Conservation (phyloP, 2,888 invertebrate species). For the Malthinus flaveolus region DNA sequence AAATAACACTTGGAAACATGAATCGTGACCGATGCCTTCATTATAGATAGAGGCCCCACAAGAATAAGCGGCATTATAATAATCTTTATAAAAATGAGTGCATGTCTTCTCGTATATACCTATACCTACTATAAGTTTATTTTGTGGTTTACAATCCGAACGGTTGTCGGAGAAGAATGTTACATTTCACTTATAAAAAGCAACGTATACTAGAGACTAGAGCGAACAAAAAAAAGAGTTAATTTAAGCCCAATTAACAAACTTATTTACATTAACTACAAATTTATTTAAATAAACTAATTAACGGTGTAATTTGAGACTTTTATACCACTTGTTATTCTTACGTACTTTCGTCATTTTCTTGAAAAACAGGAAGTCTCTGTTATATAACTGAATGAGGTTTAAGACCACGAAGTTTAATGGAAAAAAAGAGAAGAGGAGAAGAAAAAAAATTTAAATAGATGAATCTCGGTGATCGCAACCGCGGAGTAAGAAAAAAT, state of each 20-base stretch:
- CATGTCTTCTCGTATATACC: constrained; percentile 16
- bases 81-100: constrained; percentile 28
- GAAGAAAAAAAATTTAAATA: constrained; percentile 1
- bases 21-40: constrained; percentile 39
- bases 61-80: constrained; percentile 31
- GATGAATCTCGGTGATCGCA: background rate
- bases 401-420: background rate
- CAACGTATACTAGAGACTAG: too few species aligned
- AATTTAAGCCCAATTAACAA: background rate
- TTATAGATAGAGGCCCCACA: constrained; percentile 36
- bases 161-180: background rate
- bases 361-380: constrained; percentile 1
- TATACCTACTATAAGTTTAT: constrained; percentile 9
- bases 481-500: background rate
- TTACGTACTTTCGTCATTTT: background rate
- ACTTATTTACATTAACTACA: background rate
- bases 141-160: constrained; percentile 17
- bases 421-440: background rate
- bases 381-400: background rate
- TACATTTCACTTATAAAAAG: too few species aligned
- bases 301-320: background rate
- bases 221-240: too few species aligned
- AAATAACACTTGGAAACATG: constrained; percentile 38
- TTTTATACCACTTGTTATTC: background rate
- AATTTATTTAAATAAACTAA: constrained; percentile 5